These are phyloP conservation scores for Stigmatopora nigra DNA, from an alignment of 2,113 vertebrate species.

Conservation along the genomic window DNA sequence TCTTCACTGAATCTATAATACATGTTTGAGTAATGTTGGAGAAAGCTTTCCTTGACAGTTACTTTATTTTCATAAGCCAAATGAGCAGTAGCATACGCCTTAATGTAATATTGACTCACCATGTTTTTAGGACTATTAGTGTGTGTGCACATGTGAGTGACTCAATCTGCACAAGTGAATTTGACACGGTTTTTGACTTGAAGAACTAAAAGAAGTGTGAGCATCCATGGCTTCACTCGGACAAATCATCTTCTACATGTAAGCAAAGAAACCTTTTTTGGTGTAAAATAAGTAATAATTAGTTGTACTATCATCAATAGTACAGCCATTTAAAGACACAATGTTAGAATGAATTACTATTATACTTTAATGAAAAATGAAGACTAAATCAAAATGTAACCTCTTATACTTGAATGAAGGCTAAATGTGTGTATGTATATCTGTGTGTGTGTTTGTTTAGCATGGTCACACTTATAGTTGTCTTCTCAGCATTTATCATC, in stretches of 20 bases:
- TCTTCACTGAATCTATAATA: neutral
- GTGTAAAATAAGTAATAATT: no score
- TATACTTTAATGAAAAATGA: neutral
- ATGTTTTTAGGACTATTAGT: conserved; percentile 3
- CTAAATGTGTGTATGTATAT: neutral
- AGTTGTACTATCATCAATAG: neutral
- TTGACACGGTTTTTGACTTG: neutral
- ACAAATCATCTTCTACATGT: conserved; percentile 54
- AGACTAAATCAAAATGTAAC: neutral
- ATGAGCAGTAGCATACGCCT: conserved; percentile 34
- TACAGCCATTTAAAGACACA: neutral
- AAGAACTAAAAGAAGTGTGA: neutral
- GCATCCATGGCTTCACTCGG: conserved; percentile 39
- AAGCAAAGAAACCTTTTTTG: neutral
- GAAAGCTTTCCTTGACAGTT: neutral
- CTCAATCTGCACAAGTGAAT: neutral
- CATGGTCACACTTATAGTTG: conserved; percentile 42
- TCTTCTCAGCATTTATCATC: conserved; percentile 40
- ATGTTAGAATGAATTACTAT: neutral
- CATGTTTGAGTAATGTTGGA: neutral
- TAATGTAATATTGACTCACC: conserved; percentile 51
- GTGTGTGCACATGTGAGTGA: neutral
- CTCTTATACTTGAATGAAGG: neutral
- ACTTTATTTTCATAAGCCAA: neutral
- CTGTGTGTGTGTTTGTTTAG: conserved; percentile 29